These are phyloP conservation scores for Hyles euphorbiae DNA, from an alignment of 1,140 invertebrate genomes.

Conservation along the genomic window DNA sequence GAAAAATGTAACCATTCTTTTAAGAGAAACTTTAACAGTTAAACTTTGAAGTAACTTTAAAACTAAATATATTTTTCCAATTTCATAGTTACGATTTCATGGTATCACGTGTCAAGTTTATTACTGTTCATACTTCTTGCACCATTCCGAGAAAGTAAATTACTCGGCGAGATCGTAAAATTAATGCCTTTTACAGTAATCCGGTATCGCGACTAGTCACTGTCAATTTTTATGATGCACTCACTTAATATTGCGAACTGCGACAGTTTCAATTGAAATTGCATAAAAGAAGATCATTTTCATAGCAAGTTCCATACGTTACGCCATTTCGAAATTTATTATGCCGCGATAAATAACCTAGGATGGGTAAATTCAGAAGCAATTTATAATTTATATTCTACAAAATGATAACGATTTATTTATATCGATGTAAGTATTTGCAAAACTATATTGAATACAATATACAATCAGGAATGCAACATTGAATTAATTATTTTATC, in stretches of 20 bases:
- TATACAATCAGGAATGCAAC: too few species aligned
- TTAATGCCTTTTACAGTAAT: constrained; percentile 61
- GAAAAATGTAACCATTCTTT: too few species aligned
- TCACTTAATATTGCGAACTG: constrained; percentile 39
- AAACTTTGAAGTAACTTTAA: too few species aligned
- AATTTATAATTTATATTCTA: too few species aligned
- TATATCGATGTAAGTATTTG: too few species aligned
- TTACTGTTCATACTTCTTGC: constrained; percentile 56
- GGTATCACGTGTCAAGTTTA: constrained; percentile 37
- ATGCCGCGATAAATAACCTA: constrained; percentile 6
- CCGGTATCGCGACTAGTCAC: constrained; percentile 48
- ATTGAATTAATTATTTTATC: too few species aligned
- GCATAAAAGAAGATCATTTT: neutral
- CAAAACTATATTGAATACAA: too few species aligned
- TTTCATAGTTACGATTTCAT: constrained; percentile 1
- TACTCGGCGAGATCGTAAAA: constrained; percentile 58
- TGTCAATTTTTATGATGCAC: constrained; percentile 64
- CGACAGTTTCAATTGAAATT: constrained; percentile 2
- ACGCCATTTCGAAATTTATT: neutral
- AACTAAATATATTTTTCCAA: too few species aligned
- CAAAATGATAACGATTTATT: too few species aligned
- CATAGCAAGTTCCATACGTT: too few species aligned
- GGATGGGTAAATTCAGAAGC: constrained; percentile 14
- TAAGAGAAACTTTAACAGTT: too few species aligned
- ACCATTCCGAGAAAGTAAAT: constrained; percentile 65